A percentile compares a stretch with the other conserved stretches of the same genome.
phyloP scores from a whole-genome alignment of 2,797 vertebrate genomes.

The Eulemur rubriventer region DNA sequence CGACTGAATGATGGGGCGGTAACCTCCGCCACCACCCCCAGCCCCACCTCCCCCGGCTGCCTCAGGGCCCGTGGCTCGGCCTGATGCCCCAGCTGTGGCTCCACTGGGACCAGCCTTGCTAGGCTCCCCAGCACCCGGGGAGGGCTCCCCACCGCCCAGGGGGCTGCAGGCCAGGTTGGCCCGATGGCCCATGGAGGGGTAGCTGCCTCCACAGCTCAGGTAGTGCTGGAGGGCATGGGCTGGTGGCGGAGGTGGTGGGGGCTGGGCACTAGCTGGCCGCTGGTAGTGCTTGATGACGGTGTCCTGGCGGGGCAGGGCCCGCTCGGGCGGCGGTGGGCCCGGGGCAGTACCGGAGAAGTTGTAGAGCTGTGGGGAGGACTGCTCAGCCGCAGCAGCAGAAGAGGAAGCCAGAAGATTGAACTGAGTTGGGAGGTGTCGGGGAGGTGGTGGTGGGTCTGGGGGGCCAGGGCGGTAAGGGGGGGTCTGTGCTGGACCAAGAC shows the following conservation, averaged over 20 bases:
- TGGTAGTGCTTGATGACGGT: constrained; percentile 98
- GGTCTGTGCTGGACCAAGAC: constrained; percentile 90
- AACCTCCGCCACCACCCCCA: constrained; percentile 84
- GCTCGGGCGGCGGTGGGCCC: constrained; percentile 89
- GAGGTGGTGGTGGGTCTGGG: constrained; percentile 92
- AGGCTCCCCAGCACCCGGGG: constrained; percentile 87
- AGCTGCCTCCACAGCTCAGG: constrained; percentile 93
- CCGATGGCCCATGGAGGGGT: constrained; percentile 92
- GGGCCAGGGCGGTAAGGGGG: constrained; percentile 91
- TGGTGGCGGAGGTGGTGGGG: constrained; percentile 91
- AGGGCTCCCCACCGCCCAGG: constrained; percentile 89
- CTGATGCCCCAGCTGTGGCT: constrained; percentile 87
- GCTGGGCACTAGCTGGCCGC: constrained; percentile 91
- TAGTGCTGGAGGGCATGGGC: constrained; percentile 96
- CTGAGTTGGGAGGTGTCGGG: constrained; percentile 92
- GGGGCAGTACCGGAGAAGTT: constrained; percentile 92
- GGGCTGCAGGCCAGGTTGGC: constrained; percentile 93
- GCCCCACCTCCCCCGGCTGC: constrained; percentile 82
- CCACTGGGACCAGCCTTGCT: constrained; percentile 76
- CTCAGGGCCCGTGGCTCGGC: constrained; percentile 84
- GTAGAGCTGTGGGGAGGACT: constrained; percentile 90
- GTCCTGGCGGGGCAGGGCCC: constrained; percentile 95
- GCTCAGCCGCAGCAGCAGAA: constrained; percentile 30
- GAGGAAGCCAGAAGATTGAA: constrained; percentile 94
- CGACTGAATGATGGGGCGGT: constrained; percentile 95